These are phyloP conservation scores for Gryon sp. DNA, from an alignment of 1,140 invertebrate species.

Conservation along the genomic window DNA sequence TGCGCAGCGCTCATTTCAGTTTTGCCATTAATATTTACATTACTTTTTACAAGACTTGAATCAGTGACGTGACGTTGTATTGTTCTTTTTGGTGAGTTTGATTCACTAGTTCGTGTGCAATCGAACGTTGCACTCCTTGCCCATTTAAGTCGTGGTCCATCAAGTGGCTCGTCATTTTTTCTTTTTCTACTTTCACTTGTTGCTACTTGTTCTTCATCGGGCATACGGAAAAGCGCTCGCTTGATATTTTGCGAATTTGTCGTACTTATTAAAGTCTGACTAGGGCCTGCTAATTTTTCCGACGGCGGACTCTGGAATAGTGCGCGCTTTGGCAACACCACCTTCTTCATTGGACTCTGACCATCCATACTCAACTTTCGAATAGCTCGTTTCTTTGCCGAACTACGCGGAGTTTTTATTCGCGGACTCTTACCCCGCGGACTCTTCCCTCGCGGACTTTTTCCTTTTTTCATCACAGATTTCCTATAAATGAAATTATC, in stretches of 20 bases:
- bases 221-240: constrained; percentile 82
- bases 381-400: constrained; percentile 71
- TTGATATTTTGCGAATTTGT: constrained; percentile 78
- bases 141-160: constrained; percentile 79
- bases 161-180: constrained; percentile 79
- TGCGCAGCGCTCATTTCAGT: constrained; percentile 82
- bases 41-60: constrained; percentile 9
- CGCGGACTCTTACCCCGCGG: constrained; percentile 74
- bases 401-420: constrained; percentile 72
- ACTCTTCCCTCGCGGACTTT: constrained; percentile 66
- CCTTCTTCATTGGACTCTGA: constrained; percentile 70
- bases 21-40: constrained; percentile 44
- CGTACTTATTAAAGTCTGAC: constrained; percentile 59
- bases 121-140: constrained; percentile 83
- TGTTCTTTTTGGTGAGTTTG: constrained; percentile 62
- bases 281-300: constrained; percentile 71
- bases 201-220: constrained; percentile 74
- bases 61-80: constrained; percentile 58
- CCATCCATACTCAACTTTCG: constrained; percentile 67
- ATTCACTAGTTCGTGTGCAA: constrained; percentile 68
- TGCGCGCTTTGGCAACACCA: constrained; percentile 82
- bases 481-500: constrained; percentile 65
- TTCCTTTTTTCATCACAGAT: constrained; percentile 63
- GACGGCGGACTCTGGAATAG: constrained; percentile 83
- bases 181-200: constrained; percentile 75